These are phyloP conservation scores for Nymphalis urticae DNA, from an alignment of 2,888 invertebrate genomes.

Conservation along the genomic window DNA sequence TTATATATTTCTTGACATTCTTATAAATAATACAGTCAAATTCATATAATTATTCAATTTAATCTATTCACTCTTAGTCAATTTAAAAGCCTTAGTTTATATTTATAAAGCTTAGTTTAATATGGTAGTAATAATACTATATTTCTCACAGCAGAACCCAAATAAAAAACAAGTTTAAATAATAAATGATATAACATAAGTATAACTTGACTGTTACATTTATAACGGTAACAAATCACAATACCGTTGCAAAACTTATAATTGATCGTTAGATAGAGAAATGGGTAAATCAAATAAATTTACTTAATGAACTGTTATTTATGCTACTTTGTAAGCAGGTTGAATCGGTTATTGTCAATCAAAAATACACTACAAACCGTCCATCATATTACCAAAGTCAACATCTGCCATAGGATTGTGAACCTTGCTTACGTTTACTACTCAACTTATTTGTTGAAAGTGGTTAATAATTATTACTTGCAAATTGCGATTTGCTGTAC, in stretches of 20 bases:
- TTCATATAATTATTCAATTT: too few relatives aligned
- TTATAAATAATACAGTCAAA: too few relatives aligned
- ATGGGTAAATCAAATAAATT: constrained; percentile 32
- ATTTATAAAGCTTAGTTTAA: too few relatives aligned
- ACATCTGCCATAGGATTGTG: constrained; percentile 1
- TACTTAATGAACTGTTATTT: constrained; percentile 25
- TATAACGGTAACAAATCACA: constrained; percentile 20
- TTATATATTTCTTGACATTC: too few relatives aligned
- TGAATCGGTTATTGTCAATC: constrained; percentile 27
- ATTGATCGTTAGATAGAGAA: constrained; percentile 30
- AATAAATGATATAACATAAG: background rate
- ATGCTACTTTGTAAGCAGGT: constrained; percentile 20
- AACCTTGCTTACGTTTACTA: background rate
- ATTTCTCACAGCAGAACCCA: too few relatives aligned
- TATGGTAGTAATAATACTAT: too few relatives aligned
- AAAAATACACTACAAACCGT: constrained; percentile 12
- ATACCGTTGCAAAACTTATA: constrained; percentile 29
- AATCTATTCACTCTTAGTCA: too few relatives aligned
- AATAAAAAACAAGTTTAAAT: background rate
- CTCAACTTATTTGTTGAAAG: constrained; percentile 3
- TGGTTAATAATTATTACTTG: constrained; percentile 47
- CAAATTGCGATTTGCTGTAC: constrained; percentile 39
- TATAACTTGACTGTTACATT: constrained; percentile 3
- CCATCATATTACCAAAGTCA: constrained; percentile 5
- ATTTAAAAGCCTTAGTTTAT: too few relatives aligned